Base-by-base conservation (phyloP, 30 jellyfish, hydroid and myxozoan species). In the Pelagia noctiluca region DNA sequence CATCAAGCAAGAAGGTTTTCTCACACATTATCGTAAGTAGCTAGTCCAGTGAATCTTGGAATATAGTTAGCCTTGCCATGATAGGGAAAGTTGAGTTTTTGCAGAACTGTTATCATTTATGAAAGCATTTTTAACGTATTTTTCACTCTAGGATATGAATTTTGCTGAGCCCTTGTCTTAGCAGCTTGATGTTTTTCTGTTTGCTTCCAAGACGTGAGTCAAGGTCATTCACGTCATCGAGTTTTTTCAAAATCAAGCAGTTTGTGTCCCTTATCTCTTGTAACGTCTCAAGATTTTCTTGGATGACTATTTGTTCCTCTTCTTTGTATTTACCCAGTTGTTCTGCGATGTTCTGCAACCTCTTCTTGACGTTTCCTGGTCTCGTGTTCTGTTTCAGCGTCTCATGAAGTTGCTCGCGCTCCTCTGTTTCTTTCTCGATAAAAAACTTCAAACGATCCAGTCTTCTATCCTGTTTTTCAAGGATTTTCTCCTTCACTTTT, bases 331-430 rank as follows among this genome's bases (percentile, higher is more conserved):
- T 80, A 42, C 34, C 47, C 62, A 80, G 26, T 60, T 28, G 84
- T 1, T 25, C 84, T 29, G 28, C 71, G 16, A 50, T 47, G 37
- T 50, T 63, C 2, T 35, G 79, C 1, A 80, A 11, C 47, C 67
- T 80, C 34, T 61, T 80, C 50, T 38, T 68, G 28, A 80, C 53
- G 46, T 64, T 80, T 25, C 84, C 30, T 23, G 82, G 90, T 3
- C 75, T 66, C 30, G 84, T 10, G 34, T 64, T 47, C 49, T 80
- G 90, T 63, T 72, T 36, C 75, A 69, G 24, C 0, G 90, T 69
- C 7, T 48, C 72, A 28, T 52, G 74, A 21, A 80, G 79, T 47
- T 80, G 90, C 47, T 80, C 90, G 48, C 54, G 71, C 30, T 66
- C 76, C 28, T 47, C 84, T 37, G 34, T 72, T 31, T 80, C 90